Evolutionary conservation across 2,797 vertebrate genomes (phyloP).

Genomic region (Syndactyla subalaris): DNA sequence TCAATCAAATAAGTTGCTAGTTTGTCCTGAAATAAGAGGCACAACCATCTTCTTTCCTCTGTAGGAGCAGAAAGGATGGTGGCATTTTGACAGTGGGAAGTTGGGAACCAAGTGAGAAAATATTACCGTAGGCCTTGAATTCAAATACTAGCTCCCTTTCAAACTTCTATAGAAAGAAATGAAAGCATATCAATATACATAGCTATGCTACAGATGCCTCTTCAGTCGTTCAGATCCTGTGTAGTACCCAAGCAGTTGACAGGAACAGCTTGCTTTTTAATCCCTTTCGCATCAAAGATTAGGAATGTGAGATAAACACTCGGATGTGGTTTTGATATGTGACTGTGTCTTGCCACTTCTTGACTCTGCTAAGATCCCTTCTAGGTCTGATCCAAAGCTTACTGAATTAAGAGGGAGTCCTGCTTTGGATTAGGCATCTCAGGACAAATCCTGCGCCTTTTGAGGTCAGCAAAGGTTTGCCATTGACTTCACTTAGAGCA

Average conservation of each 20-base stretch:
- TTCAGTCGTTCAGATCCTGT: not conserved
- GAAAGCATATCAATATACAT: not conserved
- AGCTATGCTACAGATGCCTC: not conserved
- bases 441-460: conserved; percentile 8
- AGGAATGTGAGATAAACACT: conserved; percentile 5
- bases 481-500: not conserved
- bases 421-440: not conserved
- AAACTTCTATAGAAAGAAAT: not conserved
- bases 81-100: not conserved
- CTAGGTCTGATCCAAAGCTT: conserved; percentile 26
- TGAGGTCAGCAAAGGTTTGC: not conserved
- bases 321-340: not conserved
- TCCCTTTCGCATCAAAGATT: conserved; percentile 15
- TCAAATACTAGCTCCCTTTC: not conserved
- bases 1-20: not conserved
- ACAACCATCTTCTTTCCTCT: not conserved
- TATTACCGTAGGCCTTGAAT: not conserved
- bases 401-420: conserved; percentile 27
- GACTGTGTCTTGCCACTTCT: not conserved
- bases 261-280: conserved; percentile 12
- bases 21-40: not conserved
- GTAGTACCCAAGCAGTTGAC: not conserved
- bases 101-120: not conserved
- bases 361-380: not conserved
- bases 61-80: not conserved